Conservation (phyloP, 2,797 vertebrate species). For the Platalea minor region DNA sequence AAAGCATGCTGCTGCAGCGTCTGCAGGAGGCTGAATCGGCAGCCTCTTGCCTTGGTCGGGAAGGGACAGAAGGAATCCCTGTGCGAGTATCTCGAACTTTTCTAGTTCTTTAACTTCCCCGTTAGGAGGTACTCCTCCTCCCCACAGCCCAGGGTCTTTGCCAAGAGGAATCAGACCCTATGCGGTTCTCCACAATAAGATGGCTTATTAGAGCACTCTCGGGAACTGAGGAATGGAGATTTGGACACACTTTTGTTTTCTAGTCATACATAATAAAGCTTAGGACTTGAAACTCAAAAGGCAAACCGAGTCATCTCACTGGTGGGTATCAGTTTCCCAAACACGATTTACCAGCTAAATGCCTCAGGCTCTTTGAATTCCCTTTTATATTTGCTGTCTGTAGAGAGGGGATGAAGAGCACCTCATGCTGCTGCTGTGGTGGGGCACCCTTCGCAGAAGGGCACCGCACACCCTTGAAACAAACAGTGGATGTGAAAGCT, state of each 20-base stretch:
- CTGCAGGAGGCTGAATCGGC: background rate
- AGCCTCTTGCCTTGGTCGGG: background rate
- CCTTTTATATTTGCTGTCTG: background rate
- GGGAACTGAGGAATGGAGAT: background rate
- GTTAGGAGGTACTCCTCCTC: background rate
- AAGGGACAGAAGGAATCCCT: background rate
- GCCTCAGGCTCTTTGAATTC: background rate
- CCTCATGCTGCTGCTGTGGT: background rate
- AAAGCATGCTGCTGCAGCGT: background rate
- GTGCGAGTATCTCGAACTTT: accelerated
- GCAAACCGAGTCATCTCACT: background rate
- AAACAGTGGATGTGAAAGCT: background rate
- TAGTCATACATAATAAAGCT: background rate
- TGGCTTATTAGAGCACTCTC: background rate
- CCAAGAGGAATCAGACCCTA: accelerated
- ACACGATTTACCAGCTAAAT: background rate
- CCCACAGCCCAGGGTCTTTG: accelerated
- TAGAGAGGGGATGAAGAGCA: background rate
- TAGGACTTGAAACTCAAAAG: background rate
- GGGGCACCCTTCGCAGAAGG: background rate
- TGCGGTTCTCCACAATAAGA: accelerated
- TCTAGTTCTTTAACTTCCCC: background rate
- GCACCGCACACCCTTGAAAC: background rate
- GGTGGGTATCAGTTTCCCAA: background rate
- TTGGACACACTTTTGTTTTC: background rate